Percentiles rank a stretch among this genome's conserved stretches.
Conservation (phyloP, 2,797 vertebrate genomes). For the Moxostoma hubbsi region DNA sequence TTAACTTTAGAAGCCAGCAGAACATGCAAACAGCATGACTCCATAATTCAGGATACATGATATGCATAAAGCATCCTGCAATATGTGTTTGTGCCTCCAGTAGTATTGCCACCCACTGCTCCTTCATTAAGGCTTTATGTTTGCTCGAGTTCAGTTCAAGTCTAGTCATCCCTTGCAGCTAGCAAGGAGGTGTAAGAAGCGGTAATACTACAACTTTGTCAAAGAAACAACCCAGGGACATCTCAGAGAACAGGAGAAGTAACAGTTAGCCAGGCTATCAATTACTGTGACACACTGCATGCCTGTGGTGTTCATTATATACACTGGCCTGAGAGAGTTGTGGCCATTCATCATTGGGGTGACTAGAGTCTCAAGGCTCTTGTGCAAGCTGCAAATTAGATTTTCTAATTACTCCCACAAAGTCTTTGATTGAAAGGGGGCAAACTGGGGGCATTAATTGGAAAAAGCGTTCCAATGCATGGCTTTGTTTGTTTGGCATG, state of each 20-base stretch:
- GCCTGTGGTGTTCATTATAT: conserved; percentile 35
- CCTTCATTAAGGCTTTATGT: background rate
- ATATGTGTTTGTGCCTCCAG: background rate
- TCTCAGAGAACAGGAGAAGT: conserved; percentile 26
- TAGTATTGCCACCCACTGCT: background rate
- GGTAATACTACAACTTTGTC: background rate
- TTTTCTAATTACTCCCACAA: conserved; percentile 49
- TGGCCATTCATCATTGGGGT: conserved; percentile 49
- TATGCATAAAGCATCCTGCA: background rate
- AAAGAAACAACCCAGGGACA: conserved; percentile 33
- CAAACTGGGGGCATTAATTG: conserved; percentile 52
- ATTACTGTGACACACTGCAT: conserved; percentile 41
- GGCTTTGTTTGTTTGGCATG: conserved; percentile 19
- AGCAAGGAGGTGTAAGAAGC: conserved; percentile 32
- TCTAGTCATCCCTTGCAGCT: conserved; percentile 25
- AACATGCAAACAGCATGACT: conserved; percentile 1
- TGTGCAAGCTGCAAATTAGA: conserved; percentile 36
- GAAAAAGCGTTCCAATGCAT: conserved; percentile 43
- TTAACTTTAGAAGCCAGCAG: background rate
- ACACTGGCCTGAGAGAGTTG: conserved; percentile 26
- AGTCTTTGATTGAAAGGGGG: conserved; percentile 46
- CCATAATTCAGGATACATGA: background rate
- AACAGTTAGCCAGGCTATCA: conserved; percentile 50
- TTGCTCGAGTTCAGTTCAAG: background rate
- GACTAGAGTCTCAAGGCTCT: conserved; percentile 42